These are phyloP conservation scores for Gasteruption jaculator DNA, from an alignment of 2,888 invertebrate genomes.

Conservation along the genomic window DNA sequence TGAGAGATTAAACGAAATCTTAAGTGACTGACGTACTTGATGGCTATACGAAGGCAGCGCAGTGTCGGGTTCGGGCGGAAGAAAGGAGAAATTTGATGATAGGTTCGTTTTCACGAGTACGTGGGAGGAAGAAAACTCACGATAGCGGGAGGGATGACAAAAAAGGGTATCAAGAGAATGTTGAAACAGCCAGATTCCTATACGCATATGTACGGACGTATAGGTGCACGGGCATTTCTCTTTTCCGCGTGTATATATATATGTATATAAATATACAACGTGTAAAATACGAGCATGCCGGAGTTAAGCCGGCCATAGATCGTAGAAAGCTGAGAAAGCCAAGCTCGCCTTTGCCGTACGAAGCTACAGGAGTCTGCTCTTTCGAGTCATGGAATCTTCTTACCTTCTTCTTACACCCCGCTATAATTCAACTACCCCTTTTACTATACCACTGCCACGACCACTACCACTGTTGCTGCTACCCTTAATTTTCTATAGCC, in stretches of 20 bases:
- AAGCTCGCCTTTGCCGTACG: constrained; percentile 27
- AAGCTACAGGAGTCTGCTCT: constrained; percentile 37
- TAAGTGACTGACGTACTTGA: constrained; percentile 33
- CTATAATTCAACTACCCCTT: too few relatives aligned
- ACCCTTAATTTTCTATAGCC: too few relatives aligned
- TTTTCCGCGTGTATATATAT: background rate
- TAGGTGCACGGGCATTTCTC: constrained; percentile 7
- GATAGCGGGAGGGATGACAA: constrained; percentile 5
- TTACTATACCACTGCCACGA: too few relatives aligned
- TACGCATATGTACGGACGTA: too few relatives aligned
- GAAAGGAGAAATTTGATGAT: constrained; percentile 11
- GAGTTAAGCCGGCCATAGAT: constrained; percentile 43
- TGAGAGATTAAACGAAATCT: constrained; percentile 35
- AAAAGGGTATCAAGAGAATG: constrained; percentile 11
- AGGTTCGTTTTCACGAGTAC: constrained; percentile 1
- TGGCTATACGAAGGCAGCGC: constrained; percentile 23
- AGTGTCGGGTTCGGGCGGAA: constrained; percentile 15
- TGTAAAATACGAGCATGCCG: constrained; percentile 40
- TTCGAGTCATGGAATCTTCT: constrained; percentile 37
- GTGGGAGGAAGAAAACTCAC: constrained; percentile 11
- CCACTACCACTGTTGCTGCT: too few relatives aligned
- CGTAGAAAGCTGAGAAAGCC: constrained; percentile 36
- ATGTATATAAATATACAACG: constrained; percentile 18
- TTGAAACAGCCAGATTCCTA: too few relatives aligned
- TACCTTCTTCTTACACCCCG: too few relatives aligned